Conservation (phyloP, 1,140 invertebrate species). For the Diploscapter pachys region DNA sequence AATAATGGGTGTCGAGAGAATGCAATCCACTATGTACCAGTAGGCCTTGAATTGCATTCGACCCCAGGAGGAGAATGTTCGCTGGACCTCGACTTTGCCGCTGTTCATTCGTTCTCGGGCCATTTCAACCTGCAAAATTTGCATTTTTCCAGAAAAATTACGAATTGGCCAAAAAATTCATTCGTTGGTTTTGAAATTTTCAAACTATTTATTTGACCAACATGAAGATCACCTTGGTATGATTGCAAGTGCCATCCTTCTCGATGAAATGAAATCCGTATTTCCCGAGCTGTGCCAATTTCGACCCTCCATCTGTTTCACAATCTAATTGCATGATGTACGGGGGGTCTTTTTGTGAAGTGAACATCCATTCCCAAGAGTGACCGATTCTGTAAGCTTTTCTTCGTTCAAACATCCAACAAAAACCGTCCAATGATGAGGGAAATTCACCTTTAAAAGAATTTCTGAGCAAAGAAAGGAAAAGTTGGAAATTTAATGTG, state of each 20-base stretch:
- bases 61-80: slow-evolving; percentile 48
- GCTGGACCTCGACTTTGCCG: slow-evolving; percentile 19
- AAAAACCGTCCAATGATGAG: no score
- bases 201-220: no score
- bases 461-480: neutral
- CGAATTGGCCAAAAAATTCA: no score
- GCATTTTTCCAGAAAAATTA: slow-evolving; percentile 27
- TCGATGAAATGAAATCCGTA: slow-evolving; percentile 57
- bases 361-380: slow-evolving; percentile 59
- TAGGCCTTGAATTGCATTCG: slow-evolving; percentile 55
- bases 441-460: neutral
- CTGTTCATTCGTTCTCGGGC: slow-evolving; percentile 23
- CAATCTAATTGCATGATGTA: slow-evolving; percentile 55
- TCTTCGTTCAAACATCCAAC: no score
- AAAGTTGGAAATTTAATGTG: neutral
- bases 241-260: slow-evolving; percentile 48
- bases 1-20: slow-evolving; percentile 47
- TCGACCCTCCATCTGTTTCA: slow-evolving; percentile 57
- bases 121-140: slow-evolving; percentile 4
- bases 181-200: no score
- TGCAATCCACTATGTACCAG: slow-evolving; percentile 50
- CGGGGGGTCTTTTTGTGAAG: slow-evolving; percentile 49
- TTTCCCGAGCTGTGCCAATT: slow-evolving; percentile 53
- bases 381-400: slow-evolving; percentile 44
- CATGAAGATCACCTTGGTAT: no score